Evolutionary conservation across 2,113 vertebrate genomes (phyloP).

Genomic region (Vicugna pacos): DNA sequence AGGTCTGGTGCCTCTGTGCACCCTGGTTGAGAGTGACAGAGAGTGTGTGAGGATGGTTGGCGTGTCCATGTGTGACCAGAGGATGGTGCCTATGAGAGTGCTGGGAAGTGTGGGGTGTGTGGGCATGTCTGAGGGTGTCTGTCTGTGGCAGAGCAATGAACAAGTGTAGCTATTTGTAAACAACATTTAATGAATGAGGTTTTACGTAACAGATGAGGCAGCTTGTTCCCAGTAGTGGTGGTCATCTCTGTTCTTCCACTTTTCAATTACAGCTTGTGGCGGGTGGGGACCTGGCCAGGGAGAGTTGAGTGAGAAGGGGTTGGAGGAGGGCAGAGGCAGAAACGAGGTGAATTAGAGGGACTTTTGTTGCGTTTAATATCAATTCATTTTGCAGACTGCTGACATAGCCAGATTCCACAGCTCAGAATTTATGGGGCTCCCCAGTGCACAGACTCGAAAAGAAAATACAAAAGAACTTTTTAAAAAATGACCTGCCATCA

Average conservation of each 20-base stretch:
- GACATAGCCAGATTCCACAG: slow-evolving; percentile 90
- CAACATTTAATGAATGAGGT: slow-evolving; percentile 79
- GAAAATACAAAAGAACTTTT: slow-evolving; percentile 77
- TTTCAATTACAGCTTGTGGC: slow-evolving; percentile 75
- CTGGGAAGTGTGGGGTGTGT: fast-evolving
- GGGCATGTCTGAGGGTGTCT: no score
- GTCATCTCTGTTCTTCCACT: slow-evolving; percentile 66
- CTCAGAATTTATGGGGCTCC: slow-evolving; percentile 92
- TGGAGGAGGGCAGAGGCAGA: slow-evolving; percentile 61
- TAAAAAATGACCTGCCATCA: slow-evolving; percentile 90
- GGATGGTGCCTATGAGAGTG: no score
- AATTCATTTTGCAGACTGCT: slow-evolving; percentile 93
- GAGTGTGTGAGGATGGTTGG: neutral
- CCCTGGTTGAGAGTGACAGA: neutral
- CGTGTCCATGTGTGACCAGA: fast-evolving
- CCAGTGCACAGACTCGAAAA: slow-evolving; percentile 90
- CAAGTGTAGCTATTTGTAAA: slow-evolving; percentile 77
- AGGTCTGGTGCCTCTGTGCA: fast-evolving
- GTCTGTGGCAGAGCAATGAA: fast-evolving
- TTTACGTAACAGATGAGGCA: slow-evolving; percentile 66
- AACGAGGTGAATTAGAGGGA: slow-evolving; percentile 90
- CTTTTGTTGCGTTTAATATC: slow-evolving; percentile 93
- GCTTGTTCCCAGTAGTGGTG: slow-evolving; percentile 58
- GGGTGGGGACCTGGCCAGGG: neutral
- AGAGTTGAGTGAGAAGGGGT: neutral